These are phyloP conservation scores for Aramus guarauna DNA, from an alignment of 2,113 vertebrate genomes.

Conservation along the genomic window DNA sequence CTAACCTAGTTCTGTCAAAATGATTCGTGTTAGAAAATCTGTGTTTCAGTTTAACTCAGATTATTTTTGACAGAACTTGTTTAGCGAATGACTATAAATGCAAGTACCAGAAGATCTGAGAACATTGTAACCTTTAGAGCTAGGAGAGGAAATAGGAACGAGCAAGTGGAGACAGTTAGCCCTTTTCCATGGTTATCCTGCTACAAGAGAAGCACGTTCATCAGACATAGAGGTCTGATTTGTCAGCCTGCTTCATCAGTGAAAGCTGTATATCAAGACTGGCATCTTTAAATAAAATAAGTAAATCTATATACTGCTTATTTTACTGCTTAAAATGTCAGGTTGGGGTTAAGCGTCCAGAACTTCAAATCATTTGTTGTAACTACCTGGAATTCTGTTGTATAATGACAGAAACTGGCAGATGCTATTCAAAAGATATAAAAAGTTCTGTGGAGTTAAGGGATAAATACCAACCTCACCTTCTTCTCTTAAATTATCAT, in stretches of 20 bases:
- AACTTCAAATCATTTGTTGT: background rate
- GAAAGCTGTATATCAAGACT: background rate
- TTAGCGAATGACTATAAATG: constrained; percentile 57
- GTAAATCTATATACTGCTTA: background rate
- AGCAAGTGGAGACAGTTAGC: background rate
- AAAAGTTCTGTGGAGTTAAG: background rate
- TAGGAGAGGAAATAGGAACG: background rate
- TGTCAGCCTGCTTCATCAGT: background rate
- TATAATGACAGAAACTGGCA: background rate
- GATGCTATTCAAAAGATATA: background rate
- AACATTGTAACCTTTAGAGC: constrained; percentile 54
- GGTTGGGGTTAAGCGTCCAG: background rate
- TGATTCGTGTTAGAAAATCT: constrained; percentile 60
- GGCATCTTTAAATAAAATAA: background rate
- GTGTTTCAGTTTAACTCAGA: constrained; percentile 66
- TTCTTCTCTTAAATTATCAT: background rate
- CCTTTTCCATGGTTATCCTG: background rate
- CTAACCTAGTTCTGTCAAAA: constrained; percentile 70
- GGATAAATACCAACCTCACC: background rate
- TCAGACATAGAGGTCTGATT: background rate
- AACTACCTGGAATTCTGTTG: background rate
- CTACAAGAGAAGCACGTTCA: background rate
- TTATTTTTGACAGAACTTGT: constrained; percentile 68
- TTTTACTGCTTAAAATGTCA: background rate
- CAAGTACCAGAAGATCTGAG: constrained; percentile 63